These are phyloP conservation scores for Lamellibrachia columna DNA, from an alignment of 2,888 invertebrate species.

Conservation along the genomic window DNA sequence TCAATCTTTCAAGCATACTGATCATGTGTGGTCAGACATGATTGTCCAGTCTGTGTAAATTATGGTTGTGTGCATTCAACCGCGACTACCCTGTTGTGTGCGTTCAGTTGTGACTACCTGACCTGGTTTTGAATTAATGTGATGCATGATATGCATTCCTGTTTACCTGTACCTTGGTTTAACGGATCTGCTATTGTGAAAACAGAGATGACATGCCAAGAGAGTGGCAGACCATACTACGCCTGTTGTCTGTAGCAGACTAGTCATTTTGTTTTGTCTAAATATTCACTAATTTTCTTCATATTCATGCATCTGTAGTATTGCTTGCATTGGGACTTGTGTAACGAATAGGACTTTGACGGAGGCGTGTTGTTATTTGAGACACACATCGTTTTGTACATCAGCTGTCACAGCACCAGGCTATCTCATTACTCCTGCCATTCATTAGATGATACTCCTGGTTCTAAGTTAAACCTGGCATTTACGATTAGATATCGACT, in stretches of 20 bases:
- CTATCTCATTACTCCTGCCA: neutral
- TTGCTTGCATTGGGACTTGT: too few species aligned
- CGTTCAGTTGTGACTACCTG: neutral
- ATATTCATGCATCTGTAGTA: too few species aligned
- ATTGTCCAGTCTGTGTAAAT: neutral
- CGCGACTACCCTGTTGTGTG: neutral
- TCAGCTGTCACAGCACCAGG: neutral
- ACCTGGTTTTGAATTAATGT: neutral
- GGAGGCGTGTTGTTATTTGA: too few species aligned
- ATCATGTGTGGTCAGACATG: neutral
- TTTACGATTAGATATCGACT: neutral
- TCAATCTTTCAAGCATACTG: neutral
- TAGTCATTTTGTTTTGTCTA: too few species aligned
- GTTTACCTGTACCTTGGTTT: neutral
- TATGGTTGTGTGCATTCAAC: neutral
- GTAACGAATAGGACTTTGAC: too few species aligned
- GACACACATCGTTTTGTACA: too few species aligned
- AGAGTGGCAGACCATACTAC: too few species aligned
- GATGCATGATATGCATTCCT: neutral
- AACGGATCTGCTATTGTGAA: neutral
- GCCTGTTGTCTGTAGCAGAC: too few species aligned
- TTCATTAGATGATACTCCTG: neutral
- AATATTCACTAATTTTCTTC: too few species aligned
- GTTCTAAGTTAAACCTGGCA: neutral
- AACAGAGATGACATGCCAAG: neutral